A percentile compares a stretch with the other conserved stretches of the same genome.
Evolutionary conservation across 1,140 invertebrate genomes (phyloP).

Genomic region (Brachionus manjavacas): DNA sequence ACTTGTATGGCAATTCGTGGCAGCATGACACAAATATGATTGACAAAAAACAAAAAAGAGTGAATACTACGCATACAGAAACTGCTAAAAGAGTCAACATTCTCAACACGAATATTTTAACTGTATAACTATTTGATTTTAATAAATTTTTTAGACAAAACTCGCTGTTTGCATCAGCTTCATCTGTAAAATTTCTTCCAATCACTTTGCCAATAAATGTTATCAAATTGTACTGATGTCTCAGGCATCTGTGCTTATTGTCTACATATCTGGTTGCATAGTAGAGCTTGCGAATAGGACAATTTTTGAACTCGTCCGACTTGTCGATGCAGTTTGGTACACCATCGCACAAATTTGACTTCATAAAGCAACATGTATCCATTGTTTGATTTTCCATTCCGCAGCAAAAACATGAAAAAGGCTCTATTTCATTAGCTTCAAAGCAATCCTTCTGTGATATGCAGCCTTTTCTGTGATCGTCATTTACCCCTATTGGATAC

Average conservation of each 20-base stretch:
- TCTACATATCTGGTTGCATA: constrained; percentile 20
- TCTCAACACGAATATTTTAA: constrained; percentile 29
- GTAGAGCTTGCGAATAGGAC: constrained; percentile 39
- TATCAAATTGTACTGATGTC: constrained; percentile 35
- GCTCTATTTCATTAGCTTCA: neutral
- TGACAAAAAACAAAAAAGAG: constrained; percentile 3
- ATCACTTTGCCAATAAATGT: constrained; percentile 27
- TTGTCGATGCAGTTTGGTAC: constrained; percentile 9
- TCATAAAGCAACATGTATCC: constrained; percentile 21
- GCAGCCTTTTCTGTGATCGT: neutral
- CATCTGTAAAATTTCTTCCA: neutral
- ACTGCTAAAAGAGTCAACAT: neutral
- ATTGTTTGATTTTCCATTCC: neutral
- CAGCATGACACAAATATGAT: constrained; percentile 29
- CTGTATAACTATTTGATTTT: constrained; percentile 21
- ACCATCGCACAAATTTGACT: constrained; percentile 16
- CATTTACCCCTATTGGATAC: neutral
- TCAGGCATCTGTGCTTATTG: constrained; percentile 23
- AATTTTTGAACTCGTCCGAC: constrained; percentile 37
- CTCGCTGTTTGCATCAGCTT: constrained; percentile 15
- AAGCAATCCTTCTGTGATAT: neutral
- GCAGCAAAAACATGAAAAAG: constrained; percentile 30
- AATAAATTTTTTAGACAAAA: constrained; percentile 16
- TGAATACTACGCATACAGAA: neutral
- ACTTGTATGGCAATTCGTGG: neutral